Evolutionary conservation across 2,113 vertebrate genomes (phyloP).

Genomic region (Sphyrna mokarran): DNA sequence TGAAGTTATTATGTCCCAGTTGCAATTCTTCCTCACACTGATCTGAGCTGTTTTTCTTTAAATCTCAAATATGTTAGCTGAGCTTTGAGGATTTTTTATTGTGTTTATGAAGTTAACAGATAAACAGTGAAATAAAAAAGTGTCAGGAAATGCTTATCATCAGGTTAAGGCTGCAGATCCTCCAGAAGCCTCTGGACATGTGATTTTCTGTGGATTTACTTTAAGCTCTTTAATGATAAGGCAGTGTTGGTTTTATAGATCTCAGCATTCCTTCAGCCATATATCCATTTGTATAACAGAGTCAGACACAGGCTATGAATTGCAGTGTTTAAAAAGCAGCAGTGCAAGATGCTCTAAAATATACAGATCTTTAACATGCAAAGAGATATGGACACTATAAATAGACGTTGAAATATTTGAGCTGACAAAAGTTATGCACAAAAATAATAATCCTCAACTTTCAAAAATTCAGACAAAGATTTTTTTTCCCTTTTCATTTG

Average conservation of each 20-base stretch:
- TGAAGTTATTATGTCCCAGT: background rate
- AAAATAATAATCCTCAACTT: background rate
- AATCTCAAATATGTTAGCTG: background rate
- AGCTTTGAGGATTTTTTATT: background rate
- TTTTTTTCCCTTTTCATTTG: background rate
- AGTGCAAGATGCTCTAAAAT: background rate
- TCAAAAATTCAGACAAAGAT: background rate
- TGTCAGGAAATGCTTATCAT: background rate
- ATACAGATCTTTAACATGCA: background rate
- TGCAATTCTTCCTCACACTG: background rate
- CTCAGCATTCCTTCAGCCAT: background rate
- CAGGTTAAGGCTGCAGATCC: background rate
- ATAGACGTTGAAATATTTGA: background rate
- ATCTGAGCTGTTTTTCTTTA: background rate
- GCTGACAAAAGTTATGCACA: background rate
- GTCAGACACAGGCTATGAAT: conserved; percentile 2
- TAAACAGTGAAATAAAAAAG: background rate
- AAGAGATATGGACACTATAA: background rate
- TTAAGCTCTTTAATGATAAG: background rate
- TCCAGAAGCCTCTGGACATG: background rate
- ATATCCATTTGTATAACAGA: background rate
- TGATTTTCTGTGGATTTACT: conserved; percentile 7
- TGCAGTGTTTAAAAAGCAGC: conserved; percentile 1
- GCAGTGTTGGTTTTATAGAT: conserved; percentile 7
- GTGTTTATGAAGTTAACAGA: background rate